These are phyloP conservation scores for Ariolimax columbianus DNA, from an alignment of 2,888 invertebrate species.

Conservation along the genomic window DNA sequence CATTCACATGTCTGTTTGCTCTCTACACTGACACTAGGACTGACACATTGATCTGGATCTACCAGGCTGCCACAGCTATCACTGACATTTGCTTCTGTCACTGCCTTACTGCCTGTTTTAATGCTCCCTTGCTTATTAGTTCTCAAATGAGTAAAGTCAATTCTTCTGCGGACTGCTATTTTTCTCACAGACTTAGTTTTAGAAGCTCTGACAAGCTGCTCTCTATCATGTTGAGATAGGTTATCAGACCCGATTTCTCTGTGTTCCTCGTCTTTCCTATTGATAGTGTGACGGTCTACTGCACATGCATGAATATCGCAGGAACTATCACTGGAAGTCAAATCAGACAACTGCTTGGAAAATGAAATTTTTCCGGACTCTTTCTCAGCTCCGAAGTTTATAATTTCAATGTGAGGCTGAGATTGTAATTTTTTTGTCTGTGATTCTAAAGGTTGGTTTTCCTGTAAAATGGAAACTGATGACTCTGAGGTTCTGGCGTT, in stretches of 20 bases:
- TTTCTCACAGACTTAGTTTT: conserved; percentile 1
- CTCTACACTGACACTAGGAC: not conserved
- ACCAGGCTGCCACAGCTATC: not conserved
- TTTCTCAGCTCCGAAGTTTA: not conserved
- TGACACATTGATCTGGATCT: not conserved
- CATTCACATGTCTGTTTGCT: not conserved
- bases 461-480: not conserved
- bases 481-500: not conserved
- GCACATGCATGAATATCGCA: not conserved
- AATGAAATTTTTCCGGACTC: not conserved
- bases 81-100: not conserved
- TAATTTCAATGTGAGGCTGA: not conserved
- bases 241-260: not conserved
- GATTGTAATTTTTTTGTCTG: too few relatives aligned
- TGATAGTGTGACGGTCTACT: not conserved
- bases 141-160: not conserved
- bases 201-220: not conserved
- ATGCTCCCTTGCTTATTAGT: not conserved
- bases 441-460: not conserved
- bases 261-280: not conserved
- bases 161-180: conserved; percentile 15
- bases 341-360: not conserved
- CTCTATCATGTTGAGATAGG: too few relatives aligned
- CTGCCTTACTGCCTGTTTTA: not conserved
- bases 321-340: not conserved